Conservation (phyloP, 2,888 invertebrate genomes). For the Ommatoiulus sabulosus region DNA sequence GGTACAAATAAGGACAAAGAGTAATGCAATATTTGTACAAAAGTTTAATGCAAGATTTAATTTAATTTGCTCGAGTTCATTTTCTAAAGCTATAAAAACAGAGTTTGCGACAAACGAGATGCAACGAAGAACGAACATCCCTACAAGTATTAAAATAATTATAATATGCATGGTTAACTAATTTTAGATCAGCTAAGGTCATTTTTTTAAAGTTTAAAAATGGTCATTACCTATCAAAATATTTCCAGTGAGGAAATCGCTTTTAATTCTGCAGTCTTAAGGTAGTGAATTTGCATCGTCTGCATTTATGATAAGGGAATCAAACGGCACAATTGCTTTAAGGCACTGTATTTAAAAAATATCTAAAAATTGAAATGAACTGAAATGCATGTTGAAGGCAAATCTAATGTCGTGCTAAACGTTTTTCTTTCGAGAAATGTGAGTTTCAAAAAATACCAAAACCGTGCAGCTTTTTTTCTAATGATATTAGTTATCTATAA, state of each 20-base stretch:
- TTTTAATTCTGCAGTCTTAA: neutral
- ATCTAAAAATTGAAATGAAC: neutral
- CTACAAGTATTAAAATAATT: neutral
- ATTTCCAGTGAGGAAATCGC: neutral
- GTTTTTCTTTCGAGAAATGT: neutral
- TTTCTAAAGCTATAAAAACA: slow-evolving; percentile 10
- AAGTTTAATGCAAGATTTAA: slow-evolving; percentile 24
- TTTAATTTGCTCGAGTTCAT: neutral
- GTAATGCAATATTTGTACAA: neutral
- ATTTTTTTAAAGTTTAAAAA: neutral
- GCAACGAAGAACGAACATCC: neutral
- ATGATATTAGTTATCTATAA: neutral
- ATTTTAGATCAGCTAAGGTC: neutral
- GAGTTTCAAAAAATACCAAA: slow-evolving; percentile 22
- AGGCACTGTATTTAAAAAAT: neutral
- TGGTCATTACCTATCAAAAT: neutral
- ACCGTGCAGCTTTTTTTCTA: slow-evolving; percentile 15
- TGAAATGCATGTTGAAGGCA: neutral
- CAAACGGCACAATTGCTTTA: neutral
- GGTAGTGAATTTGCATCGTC: neutral
- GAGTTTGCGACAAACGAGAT: neutral
- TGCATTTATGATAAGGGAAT: neutral
- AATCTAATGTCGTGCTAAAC: neutral
- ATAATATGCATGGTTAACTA: neutral
- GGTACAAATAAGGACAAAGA: too few species aligned